Percentiles rank a stretch among this genome's conserved stretches.
Conservation (phyloP, 2,888 invertebrate species). For the Drosophila yooni region DNA sequence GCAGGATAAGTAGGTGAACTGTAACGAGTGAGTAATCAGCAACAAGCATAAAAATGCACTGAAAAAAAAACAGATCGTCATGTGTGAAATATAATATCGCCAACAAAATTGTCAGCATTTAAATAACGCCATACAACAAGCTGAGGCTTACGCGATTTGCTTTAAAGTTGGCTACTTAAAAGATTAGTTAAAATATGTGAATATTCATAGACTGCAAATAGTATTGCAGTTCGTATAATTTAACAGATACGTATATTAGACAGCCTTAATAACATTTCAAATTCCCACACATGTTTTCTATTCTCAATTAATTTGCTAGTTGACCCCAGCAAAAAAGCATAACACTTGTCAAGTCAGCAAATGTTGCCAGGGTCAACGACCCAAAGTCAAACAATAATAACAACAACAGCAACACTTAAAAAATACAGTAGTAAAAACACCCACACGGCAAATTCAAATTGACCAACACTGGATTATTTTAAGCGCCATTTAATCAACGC, state of each 20-base stretch:
- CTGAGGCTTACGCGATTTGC: not conserved
- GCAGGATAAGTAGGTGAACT: conserved; percentile 9
- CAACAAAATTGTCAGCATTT: not conserved
- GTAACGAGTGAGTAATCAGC: not conserved
- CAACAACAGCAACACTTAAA: conserved; percentile 30
- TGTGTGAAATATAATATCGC: not conserved
- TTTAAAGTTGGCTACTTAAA: not conserved
- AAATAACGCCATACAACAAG: not conserved
- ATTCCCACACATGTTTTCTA: conserved; percentile 31
- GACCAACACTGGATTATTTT: conserved; percentile 64
- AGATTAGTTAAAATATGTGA: not conserved
- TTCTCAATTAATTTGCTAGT: conserved; percentile 20
- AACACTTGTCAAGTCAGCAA: conserved; percentile 52
- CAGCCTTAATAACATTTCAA: not conserved
- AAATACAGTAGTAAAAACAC: conserved; percentile 9
- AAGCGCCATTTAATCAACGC: conserved; percentile 80
- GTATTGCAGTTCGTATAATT: not conserved
- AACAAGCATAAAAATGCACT: conserved; percentile 4
- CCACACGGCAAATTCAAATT: conserved; percentile 57
- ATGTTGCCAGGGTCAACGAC: conserved; percentile 59
- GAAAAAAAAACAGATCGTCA: not conserved
- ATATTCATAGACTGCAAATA: not conserved
- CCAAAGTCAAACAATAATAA: conserved; percentile 27
- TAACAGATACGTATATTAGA: not conserved
- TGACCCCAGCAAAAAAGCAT: conserved; percentile 28